Conservation (phyloP, 1,140 invertebrate genomes). For the Aphelinus atriplicis region DNA sequence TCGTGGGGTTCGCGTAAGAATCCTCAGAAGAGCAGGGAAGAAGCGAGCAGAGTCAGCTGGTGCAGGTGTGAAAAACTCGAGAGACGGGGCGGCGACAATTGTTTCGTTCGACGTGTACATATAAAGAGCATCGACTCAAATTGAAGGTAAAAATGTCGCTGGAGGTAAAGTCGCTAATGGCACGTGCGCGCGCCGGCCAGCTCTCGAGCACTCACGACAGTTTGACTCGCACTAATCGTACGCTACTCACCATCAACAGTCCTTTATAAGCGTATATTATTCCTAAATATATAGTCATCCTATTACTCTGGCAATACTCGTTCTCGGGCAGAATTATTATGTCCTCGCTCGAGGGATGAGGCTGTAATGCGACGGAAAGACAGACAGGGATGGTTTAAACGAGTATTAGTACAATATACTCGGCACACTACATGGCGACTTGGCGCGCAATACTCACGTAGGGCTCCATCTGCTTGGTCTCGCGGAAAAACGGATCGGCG, state of each 20-base stretch:
- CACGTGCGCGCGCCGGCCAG: no score
- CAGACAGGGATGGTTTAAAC: no score
- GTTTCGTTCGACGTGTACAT: neutral
- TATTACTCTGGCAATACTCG: slow-evolving; percentile 94
- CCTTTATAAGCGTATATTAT: slow-evolving; percentile 98
- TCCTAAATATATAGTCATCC: slow-evolving; percentile 94
- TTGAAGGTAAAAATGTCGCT: neutral
- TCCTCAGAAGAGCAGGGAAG: no score
- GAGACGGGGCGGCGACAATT: no score
- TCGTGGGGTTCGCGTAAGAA: no score
- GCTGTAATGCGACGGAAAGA: neutral
- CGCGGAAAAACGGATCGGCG: slow-evolving; percentile 93
- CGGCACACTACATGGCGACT: no score
- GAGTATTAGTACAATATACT: no score
- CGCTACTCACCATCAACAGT: slow-evolving; percentile 84
- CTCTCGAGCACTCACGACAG: no score
- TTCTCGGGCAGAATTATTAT: slow-evolving; percentile 92
- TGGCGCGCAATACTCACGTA: slow-evolving; percentile 74
- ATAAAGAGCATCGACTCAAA: neutral
- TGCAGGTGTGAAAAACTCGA: no score
- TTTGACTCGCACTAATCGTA: no score
- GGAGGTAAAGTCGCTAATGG: no score
- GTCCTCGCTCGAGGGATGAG: slow-evolving; percentile 86
- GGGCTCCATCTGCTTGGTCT: slow-evolving; percentile 88
- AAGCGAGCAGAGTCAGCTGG: no score